phyloP scores from a whole-genome alignment of 2,113 vertebrate species.

The Plecturocebus donacophilus region DNA sequence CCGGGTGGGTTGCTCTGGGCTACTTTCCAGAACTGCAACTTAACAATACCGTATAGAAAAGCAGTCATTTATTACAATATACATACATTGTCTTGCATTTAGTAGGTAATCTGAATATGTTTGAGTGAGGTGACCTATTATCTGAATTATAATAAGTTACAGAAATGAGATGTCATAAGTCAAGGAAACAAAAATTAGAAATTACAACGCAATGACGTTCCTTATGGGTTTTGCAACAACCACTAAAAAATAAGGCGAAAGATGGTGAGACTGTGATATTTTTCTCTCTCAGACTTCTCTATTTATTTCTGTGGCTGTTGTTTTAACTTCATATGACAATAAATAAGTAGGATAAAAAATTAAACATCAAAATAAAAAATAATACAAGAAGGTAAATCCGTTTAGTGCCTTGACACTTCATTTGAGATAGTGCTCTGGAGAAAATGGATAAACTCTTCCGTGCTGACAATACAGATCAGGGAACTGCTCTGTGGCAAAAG shows the following conservation, averaged over 20 bases:
- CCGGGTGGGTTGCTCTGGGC: neutral
- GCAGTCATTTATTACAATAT: neutral
- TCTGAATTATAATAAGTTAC: neutral
- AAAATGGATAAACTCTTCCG: conserved; percentile 71
- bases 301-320: neutral
- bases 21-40: neutral
- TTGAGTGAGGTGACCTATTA: neutral
- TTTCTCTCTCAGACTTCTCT: neutral
- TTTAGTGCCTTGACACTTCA: conserved; percentile 66
- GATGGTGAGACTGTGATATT: neutral
- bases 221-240: neutral
- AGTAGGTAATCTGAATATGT: neutral
- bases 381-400: conserved; percentile 67
- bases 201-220: neutral
- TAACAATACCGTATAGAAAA: neutral
- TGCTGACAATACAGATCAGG: conserved; percentile 76
- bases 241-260: neutral
- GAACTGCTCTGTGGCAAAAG: conserved; percentile 52
- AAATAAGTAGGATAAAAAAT: conserved; percentile 74
- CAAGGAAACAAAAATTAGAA: conserved; percentile 46
- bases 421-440: conserved; percentile 71
- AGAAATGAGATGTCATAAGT: neutral
- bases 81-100: neutral
- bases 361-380: conserved; percentile 75
- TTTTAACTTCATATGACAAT: conserved; percentile 61